Conservation (phyloP, 2,113 vertebrate species). For the Probosciger aterrimus region DNA sequence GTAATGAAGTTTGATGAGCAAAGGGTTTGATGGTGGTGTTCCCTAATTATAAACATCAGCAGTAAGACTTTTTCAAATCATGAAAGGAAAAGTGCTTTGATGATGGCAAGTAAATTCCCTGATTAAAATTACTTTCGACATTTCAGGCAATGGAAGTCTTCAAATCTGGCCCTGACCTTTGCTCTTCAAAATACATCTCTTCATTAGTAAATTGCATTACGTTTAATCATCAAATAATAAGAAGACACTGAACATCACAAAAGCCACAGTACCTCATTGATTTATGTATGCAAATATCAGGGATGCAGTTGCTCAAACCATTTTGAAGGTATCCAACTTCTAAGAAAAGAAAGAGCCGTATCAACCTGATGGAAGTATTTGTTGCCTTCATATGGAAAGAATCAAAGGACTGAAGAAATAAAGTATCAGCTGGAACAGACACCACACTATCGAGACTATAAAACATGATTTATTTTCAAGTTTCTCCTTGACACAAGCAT, state of each 20-base stretch:
- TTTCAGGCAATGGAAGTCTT: conserved; percentile 52
- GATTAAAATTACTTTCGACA: conserved; percentile 60
- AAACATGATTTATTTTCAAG: conserved; percentile 68
- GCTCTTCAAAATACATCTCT: conserved; percentile 58
- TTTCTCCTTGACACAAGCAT: conserved; percentile 63
- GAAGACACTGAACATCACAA: conserved; percentile 58
- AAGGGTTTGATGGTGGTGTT: conserved; percentile 63
- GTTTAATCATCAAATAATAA: conserved; percentile 68
- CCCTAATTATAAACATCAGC: conserved; percentile 74
- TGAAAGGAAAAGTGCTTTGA: conserved; percentile 64
- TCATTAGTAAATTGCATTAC: conserved; percentile 66
- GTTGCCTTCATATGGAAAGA: conserved; percentile 74
- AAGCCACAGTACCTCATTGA: conserved; percentile 38
- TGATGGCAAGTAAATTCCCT: conserved; percentile 60
- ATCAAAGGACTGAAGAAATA: conserved; percentile 64
- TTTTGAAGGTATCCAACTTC: conserved; percentile 44
- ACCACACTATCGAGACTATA: conserved; percentile 62
- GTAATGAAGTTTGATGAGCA: conserved; percentile 70
- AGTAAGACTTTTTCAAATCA: conserved; percentile 57
- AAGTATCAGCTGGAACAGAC: conserved; percentile 60
- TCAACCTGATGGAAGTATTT: conserved; percentile 48
- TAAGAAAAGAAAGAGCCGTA: conserved; percentile 12
- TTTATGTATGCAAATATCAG: conserved; percentile 65
- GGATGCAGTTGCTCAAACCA: background rate
- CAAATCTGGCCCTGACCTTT: conserved; percentile 49